A percentile compares a stretch with the other conserved stretches of the same genome.
Conservation (phyloP, 2,797 vertebrate species). For the Enteromius argenteus region DNA sequence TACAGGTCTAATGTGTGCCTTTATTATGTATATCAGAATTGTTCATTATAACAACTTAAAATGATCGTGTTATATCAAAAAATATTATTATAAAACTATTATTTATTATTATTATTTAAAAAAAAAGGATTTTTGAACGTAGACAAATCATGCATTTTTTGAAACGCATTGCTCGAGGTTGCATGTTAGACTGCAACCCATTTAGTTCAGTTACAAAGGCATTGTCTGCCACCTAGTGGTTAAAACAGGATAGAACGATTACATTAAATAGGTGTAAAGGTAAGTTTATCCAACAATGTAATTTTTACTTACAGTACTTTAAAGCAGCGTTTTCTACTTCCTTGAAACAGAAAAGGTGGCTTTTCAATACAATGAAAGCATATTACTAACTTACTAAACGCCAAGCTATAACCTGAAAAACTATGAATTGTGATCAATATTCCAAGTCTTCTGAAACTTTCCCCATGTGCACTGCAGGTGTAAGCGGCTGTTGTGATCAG, state of each 20-base stretch:
- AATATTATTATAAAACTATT: too few species aligned
- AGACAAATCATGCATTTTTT: background rate
- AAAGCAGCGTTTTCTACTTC: background rate
- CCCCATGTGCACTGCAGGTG: too few species aligned
- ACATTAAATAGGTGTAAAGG: background rate
- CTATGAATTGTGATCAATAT: background rate
- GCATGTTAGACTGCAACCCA: background rate
- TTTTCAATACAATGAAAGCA: background rate
- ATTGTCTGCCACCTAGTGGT: conserved; percentile 53
- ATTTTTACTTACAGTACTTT: background rate
- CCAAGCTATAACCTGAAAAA: background rate
- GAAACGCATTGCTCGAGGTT: background rate
- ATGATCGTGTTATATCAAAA: background rate
- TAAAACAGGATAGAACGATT: background rate
- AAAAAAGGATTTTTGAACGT: background rate
- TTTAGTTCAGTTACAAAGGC: background rate
- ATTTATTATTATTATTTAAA: too few species aligned
- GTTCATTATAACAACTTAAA: background rate
- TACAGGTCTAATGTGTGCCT: background rate
- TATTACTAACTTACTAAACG: background rate
- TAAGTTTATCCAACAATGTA: background rate
- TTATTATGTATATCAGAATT: background rate
- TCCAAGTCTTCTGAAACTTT: background rate
- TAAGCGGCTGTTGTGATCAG: background rate
- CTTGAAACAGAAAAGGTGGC: background rate